Conservation (phyloP, 2,797 vertebrate genomes). For the Acanthiza pusilla region DNA sequence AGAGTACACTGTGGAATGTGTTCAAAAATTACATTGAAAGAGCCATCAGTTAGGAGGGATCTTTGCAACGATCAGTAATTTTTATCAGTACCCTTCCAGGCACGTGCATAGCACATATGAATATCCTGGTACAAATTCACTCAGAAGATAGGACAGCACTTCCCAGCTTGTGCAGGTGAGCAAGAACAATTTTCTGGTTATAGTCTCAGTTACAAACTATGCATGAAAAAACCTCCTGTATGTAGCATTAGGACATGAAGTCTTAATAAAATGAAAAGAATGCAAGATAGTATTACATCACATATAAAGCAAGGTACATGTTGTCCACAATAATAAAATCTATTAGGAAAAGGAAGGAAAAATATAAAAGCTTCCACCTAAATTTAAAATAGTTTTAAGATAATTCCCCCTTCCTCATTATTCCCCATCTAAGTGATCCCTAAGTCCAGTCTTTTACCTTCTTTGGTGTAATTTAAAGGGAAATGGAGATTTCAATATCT, state of each 20-base stretch:
- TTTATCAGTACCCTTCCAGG: neutral
- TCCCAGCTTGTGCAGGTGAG: neutral
- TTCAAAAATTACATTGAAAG: neutral
- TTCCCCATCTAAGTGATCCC: neutral
- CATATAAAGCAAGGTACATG: neutral
- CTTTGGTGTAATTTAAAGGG: neutral
- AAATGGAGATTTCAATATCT: neutral
- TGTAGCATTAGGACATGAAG: neutral
- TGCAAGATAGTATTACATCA: neutral
- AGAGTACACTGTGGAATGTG: neutral
- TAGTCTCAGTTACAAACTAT: neutral
- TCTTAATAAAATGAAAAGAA: neutral
- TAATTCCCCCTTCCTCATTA: neutral
- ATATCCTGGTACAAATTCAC: neutral
- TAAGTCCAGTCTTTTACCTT: neutral
- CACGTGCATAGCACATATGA: neutral
- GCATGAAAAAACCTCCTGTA: neutral
- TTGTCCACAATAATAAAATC: neutral
- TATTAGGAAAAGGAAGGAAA: neutral
- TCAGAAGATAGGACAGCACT: neutral
- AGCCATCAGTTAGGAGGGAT: neutral
- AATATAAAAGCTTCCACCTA: neutral
- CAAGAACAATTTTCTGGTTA: neutral
- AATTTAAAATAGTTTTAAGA: neutral
- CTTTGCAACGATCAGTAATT: neutral